Percentiles rank a stretch among this genome's conserved stretches.
Conservation (phyloP, 2,888 invertebrate genomes). For the Ephialtes manifestator region DNA sequence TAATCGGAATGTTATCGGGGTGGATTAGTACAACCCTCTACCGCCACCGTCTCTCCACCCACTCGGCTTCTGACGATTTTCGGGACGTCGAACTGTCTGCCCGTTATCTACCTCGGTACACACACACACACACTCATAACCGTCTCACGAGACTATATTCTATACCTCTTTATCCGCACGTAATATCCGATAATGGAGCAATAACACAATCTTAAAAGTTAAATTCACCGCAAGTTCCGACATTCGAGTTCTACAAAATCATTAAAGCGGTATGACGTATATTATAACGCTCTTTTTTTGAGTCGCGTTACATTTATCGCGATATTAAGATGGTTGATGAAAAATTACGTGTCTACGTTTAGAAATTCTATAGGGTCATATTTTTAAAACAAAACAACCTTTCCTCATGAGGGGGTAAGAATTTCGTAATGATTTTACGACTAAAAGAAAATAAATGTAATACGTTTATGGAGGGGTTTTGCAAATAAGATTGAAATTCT, state of each 20-base stretch:
- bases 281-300: too few relatives aligned
- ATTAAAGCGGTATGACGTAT: too few relatives aligned
- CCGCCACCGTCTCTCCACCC: slow-evolving; percentile 5
- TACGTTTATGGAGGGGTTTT: not conserved
- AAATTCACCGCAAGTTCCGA: not conserved
- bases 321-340: too few relatives aligned
- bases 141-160: slow-evolving; percentile 30
- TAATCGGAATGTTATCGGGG: slow-evolving; percentile 70
- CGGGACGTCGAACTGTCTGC: slow-evolving; percentile 66
- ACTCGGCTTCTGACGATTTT: slow-evolving; percentile 50
- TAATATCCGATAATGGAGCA: slow-evolving; percentile 13
- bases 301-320: too few relatives aligned
- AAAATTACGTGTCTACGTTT: too few relatives aligned
- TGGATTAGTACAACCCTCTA: slow-evolving; percentile 55
- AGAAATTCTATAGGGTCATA: too few relatives aligned
- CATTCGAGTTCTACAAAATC: not conserved
- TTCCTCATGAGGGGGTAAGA: too few relatives aligned
- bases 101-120: slow-evolving; percentile 53
- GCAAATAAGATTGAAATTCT: slow-evolving; percentile 16
- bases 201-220: slow-evolving; percentile 4
- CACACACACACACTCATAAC: slow-evolving; percentile 32
- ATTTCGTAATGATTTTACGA: not conserved
- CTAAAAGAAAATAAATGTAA: not conserved
- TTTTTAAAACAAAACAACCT: too few relatives aligned
- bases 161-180: slow-evolving; percentile 7